phyloP scores from a whole-genome alignment of 2,113 vertebrate species.

The Syngnathus typhle region DNA sequence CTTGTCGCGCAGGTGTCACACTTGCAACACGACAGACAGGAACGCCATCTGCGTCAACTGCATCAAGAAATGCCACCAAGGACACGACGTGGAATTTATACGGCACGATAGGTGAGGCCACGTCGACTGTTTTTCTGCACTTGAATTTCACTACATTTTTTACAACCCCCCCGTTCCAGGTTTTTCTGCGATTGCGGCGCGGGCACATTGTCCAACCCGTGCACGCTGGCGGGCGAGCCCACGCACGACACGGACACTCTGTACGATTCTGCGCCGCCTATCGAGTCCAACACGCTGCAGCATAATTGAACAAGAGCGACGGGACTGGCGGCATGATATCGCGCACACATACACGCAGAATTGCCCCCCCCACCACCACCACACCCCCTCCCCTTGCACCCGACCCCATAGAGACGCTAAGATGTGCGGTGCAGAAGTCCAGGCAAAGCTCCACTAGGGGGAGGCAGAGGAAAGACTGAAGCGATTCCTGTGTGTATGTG shows the following conservation, averaged over 20 bases:
- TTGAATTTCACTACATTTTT: neutral
- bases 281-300: slow-evolving; percentile 99
- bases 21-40: slow-evolving; percentile 97
- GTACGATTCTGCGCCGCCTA: slow-evolving; percentile 99
- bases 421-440: slow-evolving; percentile 1
- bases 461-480: slow-evolving; percentile 40
- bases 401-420: neutral
- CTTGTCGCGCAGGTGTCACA: slow-evolving; percentile 83
- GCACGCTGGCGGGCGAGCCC: slow-evolving; percentile 97
- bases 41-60: slow-evolving; percentile 99
- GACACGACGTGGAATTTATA: slow-evolving; percentile 99
- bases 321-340: slow-evolving; percentile 31
- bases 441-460: slow-evolving; percentile 42
- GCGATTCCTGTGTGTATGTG: slow-evolving; percentile 19
- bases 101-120: slow-evolving; percentile 90
- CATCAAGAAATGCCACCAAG: slow-evolving; percentile 99
- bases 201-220: slow-evolving; percentile 97
- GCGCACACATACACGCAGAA: slow-evolving; percentile 34
- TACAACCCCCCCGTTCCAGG: slow-evolving; percentile 54
- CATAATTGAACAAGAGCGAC: slow-evolving; percentile 84
- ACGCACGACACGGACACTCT: slow-evolving; percentile 99
- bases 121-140: neutral
- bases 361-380: neutral
- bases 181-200: slow-evolving; percentile 99
- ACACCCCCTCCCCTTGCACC: neutral